Conservation (phyloP, 1,140 invertebrate genomes). For the Hermetia illucens region DNA sequence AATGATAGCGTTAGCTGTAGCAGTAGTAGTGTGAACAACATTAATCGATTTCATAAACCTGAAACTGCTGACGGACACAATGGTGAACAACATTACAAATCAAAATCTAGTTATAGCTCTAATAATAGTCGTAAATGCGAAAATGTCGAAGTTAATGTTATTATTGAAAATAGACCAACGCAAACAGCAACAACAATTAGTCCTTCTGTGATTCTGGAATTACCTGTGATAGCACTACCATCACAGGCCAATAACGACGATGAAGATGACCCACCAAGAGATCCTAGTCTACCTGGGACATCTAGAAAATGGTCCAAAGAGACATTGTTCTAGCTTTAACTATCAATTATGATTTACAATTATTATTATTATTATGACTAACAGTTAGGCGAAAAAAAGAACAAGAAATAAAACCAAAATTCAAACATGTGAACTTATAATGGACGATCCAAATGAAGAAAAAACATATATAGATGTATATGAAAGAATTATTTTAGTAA, state of each 20-base stretch:
- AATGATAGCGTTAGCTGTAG: not conserved
- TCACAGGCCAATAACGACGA: conserved; percentile 13
- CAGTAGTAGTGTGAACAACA: too few relatives aligned
- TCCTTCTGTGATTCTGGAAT: conserved; percentile 24
- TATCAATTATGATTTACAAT: too few relatives aligned
- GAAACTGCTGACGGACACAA: too few relatives aligned
- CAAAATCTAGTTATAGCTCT: not conserved
- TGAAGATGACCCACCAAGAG: conserved; percentile 9
- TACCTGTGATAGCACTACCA: conserved; percentile 25
- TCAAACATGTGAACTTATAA: not conserved
- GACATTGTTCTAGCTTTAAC: conserved; percentile 29
- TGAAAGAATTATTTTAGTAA: too few relatives aligned
- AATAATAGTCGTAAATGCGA: conserved; percentile 3
- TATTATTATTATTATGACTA: too few relatives aligned
- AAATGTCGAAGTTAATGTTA: conserved; percentile 6
- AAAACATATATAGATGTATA: too few relatives aligned
- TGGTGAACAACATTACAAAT: not conserved
- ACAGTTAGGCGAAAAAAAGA: too few relatives aligned
- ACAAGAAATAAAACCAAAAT: too few relatives aligned
- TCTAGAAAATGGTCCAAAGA: conserved; percentile 30
- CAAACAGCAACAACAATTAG: conserved; percentile 7
- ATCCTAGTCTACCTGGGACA: conserved; percentile 27
- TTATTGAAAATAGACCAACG: conserved; percentile 4
- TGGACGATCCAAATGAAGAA: too few relatives aligned
- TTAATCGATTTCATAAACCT: too few relatives aligned